Base-by-base conservation (phyloP, 2,888 invertebrate species). In the Rhabditophanes sp. region DNA sequence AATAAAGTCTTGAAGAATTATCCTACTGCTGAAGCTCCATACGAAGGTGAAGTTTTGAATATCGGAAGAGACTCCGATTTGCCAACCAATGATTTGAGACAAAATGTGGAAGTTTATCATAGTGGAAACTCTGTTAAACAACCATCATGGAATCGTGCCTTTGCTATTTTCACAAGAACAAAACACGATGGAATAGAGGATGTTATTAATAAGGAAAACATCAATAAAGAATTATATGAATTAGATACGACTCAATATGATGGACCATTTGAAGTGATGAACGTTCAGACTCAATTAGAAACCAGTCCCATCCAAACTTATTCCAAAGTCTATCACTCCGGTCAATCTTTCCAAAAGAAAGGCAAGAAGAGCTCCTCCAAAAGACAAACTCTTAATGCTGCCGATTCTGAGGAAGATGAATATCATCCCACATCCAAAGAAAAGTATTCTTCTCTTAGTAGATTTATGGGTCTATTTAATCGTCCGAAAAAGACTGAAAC, bases 181-280 rank as follows among this genome's bases (percentile, higher is more conserved):
- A 20, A 34, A 3, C 44, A 47, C 21, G 38, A 37, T 17, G 45
- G 44, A 9, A 41, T 46, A 7, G 48, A 43, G 29, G 46, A 46
- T 14, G 35, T 34, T 18, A 35, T 41, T 12, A 44, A 43, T 25
- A 35, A 41, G 24, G 37, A 33, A 20, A 25, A 34, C 17, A 25
- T 34, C 9, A 35, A 33, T 17, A 37, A 38, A 12, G 31, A 35
- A 8, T 22, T 24, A 20, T 43, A 43, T 20, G 9, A 18, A 12
- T 9, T 15, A 15, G 28, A 35, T 31, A 17, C 36, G 2, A 28
- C 30, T 11, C 11, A 20, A 3, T 39, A 38, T 17, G 35, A 38
- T 3, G 44, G 44, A 22, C 42, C 42, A 20, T 35, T 44, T 1
- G 44, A 44, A 7, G 42, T 40, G 8, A 34, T 30, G 22, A n/a